These are phyloP conservation scores for Xiphophorus maculatus DNA, from an alignment of 2,113 vertebrate genomes.

Conservation along the genomic window DNA sequence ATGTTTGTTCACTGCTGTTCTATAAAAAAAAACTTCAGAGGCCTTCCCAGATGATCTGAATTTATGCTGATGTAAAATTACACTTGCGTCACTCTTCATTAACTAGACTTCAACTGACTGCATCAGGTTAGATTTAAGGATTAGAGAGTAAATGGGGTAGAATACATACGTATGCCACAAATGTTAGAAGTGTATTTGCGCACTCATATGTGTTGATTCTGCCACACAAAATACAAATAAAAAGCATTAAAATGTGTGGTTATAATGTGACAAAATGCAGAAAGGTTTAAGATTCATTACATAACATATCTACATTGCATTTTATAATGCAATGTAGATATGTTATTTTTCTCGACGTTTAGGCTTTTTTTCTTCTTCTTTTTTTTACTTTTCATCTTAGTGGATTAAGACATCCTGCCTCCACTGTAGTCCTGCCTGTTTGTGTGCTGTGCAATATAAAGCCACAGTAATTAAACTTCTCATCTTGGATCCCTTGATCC, in stretches of 20 bases:
- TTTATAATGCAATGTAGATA: neutral
- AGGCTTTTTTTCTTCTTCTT: conserved; percentile 1
- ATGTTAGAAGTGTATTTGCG: no score
- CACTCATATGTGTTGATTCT: no score
- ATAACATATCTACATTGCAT: neutral
- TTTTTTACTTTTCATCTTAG: conserved; percentile 16
- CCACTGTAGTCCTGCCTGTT: conserved; percentile 18
- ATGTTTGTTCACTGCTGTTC: no score
- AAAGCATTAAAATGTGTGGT: neutral
- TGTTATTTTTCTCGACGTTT: neutral
- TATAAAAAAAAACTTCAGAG: no score
- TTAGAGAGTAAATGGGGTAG: no score
- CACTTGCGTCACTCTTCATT: no score
- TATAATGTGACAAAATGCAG: neutral
- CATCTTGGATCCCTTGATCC: conserved; percentile 30
- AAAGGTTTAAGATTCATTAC: neutral
- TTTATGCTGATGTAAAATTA: no score
- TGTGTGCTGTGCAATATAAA: conserved; percentile 40
- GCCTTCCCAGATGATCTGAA: no score
- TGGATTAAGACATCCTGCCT: conserved; percentile 20
- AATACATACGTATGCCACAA: no score
- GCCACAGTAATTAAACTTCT: conserved; percentile 57
- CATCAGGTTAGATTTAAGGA: no score
- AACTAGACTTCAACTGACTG: no score
- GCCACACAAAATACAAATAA: neutral